Conservation (phyloP, 1,140 invertebrate genomes). For the Antheraea mylitta region DNA sequence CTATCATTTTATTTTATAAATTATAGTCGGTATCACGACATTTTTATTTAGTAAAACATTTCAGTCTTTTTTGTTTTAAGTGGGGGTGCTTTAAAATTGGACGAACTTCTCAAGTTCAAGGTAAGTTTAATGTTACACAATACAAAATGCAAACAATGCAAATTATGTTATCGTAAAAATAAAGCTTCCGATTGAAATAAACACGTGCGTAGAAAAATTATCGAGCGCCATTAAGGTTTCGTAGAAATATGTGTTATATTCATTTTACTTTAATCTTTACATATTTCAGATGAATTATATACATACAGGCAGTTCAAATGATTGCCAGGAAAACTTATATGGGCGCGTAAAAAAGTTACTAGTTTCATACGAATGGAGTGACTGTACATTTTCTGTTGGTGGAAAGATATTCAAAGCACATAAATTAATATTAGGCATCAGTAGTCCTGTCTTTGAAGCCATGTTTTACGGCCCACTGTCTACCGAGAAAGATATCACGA, state of each 20-base stretch:
- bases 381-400: constrained; percentile 77
- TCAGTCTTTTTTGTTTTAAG: background rate
- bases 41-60: background rate
- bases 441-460: constrained; percentile 88
- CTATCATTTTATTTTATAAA: background rate
- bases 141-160: background rate
- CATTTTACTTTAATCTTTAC: background rate
- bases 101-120: constrained; percentile 24
- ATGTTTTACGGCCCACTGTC: constrained; percentile 85
- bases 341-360: constrained; percentile 71
- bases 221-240: background rate
- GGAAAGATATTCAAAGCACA: constrained; percentile 80
- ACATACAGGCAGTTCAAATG: constrained; percentile 28
- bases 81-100: background rate
- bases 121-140: constrained; percentile 10
- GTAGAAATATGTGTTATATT: background rate
- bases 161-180: background rate
- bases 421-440: constrained; percentile 83
- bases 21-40: background rate
- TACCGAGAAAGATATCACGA: constrained; percentile 64
- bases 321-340: constrained; percentile 57
- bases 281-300: constrained; percentile 53
- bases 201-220: background rate
- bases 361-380: constrained; percentile 76
- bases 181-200: constrained; percentile 4